These are phyloP conservation scores for Allacma fusca DNA, from an alignment of 2,888 invertebrate species.

Conservation along the genomic window DNA sequence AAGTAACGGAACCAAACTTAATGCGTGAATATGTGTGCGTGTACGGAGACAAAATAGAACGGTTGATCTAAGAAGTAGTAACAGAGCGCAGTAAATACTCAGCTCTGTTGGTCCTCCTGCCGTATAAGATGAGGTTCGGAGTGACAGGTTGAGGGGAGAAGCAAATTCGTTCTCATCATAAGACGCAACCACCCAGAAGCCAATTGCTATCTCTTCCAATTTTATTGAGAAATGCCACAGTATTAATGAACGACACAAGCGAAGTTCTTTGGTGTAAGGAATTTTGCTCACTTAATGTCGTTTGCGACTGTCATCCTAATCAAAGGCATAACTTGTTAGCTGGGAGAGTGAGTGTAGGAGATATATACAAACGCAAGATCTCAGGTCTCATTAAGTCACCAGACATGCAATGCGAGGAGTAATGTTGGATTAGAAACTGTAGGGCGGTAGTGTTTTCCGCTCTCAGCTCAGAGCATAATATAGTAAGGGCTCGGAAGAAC, in stretches of 20 bases:
- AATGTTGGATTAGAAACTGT: neutral
- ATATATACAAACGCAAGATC: neutral
- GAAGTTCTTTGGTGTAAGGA: conserved; percentile 26
- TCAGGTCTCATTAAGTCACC: conserved; percentile 39
- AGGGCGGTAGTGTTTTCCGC: too few relatives aligned
- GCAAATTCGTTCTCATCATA: conserved; percentile 42
- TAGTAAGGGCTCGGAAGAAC: too few relatives aligned
- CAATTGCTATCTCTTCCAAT: conserved; percentile 40
- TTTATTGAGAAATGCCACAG: conserved; percentile 39
- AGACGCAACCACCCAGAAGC: conserved; percentile 47
- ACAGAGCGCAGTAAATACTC: neutral
- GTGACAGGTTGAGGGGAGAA: conserved; percentile 46
- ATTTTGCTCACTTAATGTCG: conserved; percentile 39
- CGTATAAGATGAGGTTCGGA: conserved; percentile 38
- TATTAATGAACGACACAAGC: conserved; percentile 39
- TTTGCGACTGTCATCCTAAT: conserved; percentile 38
- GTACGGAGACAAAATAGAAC: neutral
- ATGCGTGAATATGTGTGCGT: neutral
- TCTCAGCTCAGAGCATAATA: too few relatives aligned
- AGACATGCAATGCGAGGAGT: conserved; percentile 9
- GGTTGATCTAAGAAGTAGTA: neutral
- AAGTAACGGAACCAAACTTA: neutral
- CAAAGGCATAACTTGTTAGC: conserved; percentile 36
- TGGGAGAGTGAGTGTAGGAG: neutral
- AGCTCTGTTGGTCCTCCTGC: neutral